These are phyloP conservation scores for Acleris literana DNA, from an alignment of 2,888 invertebrate genomes.

Conservation along the genomic window DNA sequence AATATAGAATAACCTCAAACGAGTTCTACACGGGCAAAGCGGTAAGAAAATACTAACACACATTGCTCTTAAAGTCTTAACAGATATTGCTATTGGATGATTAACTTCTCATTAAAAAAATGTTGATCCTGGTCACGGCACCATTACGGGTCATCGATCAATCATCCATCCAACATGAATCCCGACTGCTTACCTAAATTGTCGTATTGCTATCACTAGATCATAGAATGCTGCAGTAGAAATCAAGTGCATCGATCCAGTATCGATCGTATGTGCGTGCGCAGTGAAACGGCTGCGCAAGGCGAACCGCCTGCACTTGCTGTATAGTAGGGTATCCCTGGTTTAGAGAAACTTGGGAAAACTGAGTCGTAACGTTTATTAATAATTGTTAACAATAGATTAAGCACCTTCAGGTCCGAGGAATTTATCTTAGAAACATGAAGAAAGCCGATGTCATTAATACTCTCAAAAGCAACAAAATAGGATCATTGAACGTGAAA, in stretches of 20 bases:
- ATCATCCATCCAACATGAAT: not conserved
- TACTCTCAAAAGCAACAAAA: too few relatives aligned
- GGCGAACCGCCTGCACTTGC: slow-evolving; percentile 70
- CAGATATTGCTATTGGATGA: not conserved
- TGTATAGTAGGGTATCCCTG: slow-evolving; percentile 51
- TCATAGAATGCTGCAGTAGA: slow-evolving; percentile 37
- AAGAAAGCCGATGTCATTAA: too few relatives aligned
- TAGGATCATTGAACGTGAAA: too few relatives aligned
- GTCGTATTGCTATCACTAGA: slow-evolving; percentile 30
- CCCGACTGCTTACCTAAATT: not conserved
- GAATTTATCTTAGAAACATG: too few relatives aligned
- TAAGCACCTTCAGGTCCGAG: too few relatives aligned
- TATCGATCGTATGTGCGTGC: slow-evolving; percentile 45
- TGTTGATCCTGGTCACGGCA: too few relatives aligned
- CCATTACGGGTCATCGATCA: not conserved
- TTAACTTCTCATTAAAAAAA: too few relatives aligned
- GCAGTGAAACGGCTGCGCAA: slow-evolving; percentile 68
- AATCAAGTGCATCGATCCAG: slow-evolving; percentile 43
- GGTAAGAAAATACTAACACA: not conserved
- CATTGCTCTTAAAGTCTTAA: not conserved
- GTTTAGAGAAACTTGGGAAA: not conserved
- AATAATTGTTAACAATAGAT: too few relatives aligned
- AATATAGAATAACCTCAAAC: not conserved
- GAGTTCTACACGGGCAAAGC: not conserved
- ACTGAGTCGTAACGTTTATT: too few relatives aligned